phyloP scores from a whole-genome alignment of 2,113 vertebrate genomes.

The Salvelinus namaycush region DNA sequence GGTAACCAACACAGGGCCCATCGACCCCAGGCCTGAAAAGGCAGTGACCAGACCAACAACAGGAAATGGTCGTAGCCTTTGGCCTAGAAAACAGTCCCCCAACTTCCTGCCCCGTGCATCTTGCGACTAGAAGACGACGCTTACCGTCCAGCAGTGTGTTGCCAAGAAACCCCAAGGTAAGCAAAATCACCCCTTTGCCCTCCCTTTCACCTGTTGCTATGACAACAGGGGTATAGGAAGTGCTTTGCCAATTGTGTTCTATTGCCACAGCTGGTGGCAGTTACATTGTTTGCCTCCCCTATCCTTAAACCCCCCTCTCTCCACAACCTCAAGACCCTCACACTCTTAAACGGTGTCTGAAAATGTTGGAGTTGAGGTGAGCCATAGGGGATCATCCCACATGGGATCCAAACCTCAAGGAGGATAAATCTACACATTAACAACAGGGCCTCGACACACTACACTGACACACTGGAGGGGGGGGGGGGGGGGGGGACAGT shows the following conservation, averaged over 20 bases:
- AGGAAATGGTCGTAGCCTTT: conserved; percentile 39
- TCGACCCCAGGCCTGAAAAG: conserved; percentile 28
- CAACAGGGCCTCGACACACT: no score
- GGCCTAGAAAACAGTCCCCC: conserved; percentile 42
- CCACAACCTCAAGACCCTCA: conserved; percentile 2
- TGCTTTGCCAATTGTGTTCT: conserved; percentile 25
- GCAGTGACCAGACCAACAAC: conserved; percentile 33
- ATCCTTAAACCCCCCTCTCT: conserved; percentile 14
- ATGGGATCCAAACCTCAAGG: no score
- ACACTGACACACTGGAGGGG: no score
- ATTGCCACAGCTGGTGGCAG: conserved; percentile 49
- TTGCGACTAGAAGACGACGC: not conserved
- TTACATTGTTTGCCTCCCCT: conserved; percentile 35
- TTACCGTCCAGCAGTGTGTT: not conserved
- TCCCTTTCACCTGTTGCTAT: conserved; percentile 33
- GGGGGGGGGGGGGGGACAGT: no score
- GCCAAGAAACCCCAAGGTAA: conserved; percentile 1
- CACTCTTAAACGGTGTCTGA: no score
- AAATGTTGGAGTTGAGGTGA: no score
- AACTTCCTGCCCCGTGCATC: conserved; percentile 29
- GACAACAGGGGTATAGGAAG: conserved; percentile 34
- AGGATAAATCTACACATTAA: no score
- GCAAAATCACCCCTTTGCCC: not conserved
- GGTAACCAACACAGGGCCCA: conserved; percentile 3
- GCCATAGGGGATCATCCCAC: no score